Evolutionary conservation across 2,113 vertebrate species (phyloP).

Genomic region (Vireo altiloquus): DNA sequence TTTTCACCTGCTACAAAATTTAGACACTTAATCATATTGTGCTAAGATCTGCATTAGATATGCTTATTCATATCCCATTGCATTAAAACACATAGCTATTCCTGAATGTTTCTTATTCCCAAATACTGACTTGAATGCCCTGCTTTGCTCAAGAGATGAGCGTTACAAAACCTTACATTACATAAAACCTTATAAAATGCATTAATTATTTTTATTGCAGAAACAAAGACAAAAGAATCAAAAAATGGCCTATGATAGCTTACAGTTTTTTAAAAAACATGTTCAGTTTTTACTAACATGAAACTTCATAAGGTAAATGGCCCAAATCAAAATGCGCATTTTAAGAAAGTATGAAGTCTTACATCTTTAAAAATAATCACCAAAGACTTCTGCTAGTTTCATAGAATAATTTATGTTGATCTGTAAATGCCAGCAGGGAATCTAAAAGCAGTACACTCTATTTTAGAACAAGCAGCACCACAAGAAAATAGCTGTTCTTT

Average conservation of each 20-base stretch:
- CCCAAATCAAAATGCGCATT: neutral
- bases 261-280: neutral
- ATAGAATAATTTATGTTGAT: neutral
- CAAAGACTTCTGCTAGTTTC: neutral
- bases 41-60: neutral
- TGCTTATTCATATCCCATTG: neutral
- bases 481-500: neutral
- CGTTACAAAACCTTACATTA: no score
- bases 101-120: neutral
- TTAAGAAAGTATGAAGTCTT: neutral
- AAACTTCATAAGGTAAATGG: neutral
- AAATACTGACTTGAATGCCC: neutral
- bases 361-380: constrained; percentile 17
- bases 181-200: neutral
- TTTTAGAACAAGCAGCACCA: neutral
- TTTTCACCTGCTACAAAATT: constrained; percentile 36
- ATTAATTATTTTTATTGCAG: neutral
- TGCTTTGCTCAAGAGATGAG: neutral
- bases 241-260: neutral
- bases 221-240: neutral
- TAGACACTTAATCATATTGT: neutral
- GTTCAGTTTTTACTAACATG: neutral
- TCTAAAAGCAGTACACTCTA: neutral
- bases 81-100: neutral
- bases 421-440: constrained; percentile 1